Evolutionary conservation across 2,113 vertebrate genomes (phyloP).

Genomic region (Calypte anna): DNA sequence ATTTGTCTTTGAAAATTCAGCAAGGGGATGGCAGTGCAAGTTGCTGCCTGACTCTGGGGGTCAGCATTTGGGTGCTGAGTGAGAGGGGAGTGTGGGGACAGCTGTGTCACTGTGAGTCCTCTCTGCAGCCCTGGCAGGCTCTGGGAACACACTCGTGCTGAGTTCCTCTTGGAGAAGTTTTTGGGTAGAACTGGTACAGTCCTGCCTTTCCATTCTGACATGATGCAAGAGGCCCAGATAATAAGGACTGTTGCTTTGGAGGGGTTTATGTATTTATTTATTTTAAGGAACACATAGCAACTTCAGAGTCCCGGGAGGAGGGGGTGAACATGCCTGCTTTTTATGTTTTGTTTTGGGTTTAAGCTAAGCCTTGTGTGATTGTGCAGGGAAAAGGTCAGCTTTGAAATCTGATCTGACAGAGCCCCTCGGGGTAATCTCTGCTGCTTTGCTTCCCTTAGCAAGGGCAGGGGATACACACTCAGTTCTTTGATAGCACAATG

Average conservation of each 20-base stretch:
- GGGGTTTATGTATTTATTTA: neutral
- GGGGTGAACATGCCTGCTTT: neutral
- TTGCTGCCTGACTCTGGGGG: neutral
- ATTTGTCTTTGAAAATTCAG: neutral
- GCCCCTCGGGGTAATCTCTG: neutral
- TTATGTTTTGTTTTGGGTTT: constrained; percentile 6
- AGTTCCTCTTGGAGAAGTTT: neutral
- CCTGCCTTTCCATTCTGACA: neutral
- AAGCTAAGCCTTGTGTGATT: neutral
- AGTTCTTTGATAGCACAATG: neutral
- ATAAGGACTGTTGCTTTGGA: fast-evolving
- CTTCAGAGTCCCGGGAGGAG: neutral
- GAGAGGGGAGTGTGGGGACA: neutral
- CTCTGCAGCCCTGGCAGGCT: neutral
- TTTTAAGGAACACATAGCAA: neutral
- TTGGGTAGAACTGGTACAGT: neutral
- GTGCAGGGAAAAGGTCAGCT: neutral
- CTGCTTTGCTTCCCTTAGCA: neutral
- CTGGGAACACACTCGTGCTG: neutral
- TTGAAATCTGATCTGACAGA: constrained; percentile 38
- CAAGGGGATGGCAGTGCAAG: neutral
- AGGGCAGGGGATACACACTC: neutral
- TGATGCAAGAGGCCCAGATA: neutral
- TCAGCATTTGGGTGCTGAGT: fast-evolving
- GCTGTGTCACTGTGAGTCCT: neutral